A percentile compares a stretch with the other conserved stretches of the same genome.
phyloP scores from a whole-genome alignment of 2,113 vertebrate species.

The Pseudorectes ferrugineus region DNA sequence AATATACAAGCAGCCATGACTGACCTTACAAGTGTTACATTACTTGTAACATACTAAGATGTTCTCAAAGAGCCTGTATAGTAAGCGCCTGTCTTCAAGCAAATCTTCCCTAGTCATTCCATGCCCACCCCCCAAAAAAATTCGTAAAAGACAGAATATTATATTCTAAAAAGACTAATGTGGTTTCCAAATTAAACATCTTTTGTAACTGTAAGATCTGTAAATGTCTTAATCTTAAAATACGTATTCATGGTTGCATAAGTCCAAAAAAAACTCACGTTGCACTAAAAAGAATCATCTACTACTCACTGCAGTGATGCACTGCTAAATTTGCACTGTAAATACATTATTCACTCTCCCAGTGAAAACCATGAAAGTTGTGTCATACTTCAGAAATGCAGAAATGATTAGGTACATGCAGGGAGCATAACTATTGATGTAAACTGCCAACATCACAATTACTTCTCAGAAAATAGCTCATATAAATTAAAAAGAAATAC shows the following conservation, averaged over 20 bases:
- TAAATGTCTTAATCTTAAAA: neutral
- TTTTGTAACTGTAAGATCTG: neutral
- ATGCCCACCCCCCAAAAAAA: rapidly evolving
- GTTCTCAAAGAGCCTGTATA: neutral
- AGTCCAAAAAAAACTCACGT: neutral
- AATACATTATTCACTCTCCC: neutral
- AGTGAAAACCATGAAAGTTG: neutral
- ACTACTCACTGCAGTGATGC: neutral
- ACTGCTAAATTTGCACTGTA: neutral
- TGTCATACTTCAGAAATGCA: neutral
- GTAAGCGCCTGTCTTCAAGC: neutral
- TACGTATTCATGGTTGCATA: neutral
- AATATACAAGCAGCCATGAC: neutral
- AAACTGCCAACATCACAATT: neutral
- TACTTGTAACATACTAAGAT: neutral
- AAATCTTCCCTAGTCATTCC: neutral
- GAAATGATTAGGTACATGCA: neutral
- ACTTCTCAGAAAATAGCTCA: neutral
- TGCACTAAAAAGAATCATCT: neutral
- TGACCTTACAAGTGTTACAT: neutral
- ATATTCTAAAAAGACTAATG: neutral
- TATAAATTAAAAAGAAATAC: neutral
- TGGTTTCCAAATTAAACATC: neutral
- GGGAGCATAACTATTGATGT: neutral
- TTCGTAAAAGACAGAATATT: neutral